Base-by-base conservation (phyloP, 2,797 vertebrate species). In the Mormyrus proboscirostris region DNA sequence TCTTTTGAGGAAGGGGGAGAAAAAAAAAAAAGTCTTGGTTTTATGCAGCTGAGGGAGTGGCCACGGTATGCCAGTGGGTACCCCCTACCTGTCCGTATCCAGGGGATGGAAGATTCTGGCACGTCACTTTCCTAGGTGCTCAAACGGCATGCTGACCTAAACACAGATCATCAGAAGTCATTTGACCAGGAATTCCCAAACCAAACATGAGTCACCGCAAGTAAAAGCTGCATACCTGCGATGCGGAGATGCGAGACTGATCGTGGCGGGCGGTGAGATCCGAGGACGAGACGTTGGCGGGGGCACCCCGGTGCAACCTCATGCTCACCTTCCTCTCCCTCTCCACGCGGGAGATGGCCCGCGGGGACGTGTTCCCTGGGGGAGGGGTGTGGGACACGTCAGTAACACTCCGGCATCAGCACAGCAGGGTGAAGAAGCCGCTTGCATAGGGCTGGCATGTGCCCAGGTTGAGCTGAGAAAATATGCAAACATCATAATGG, bases 111-210 rank as follows among this genome's bases (percentile, higher is more conserved):
- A 92, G 88, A 85, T 88, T 86, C 87, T 59, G 51, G 91, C 49
- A 12, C 29, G 94, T 99, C 97, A 99, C 95, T 99, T 99, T 93
- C 98, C 98, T 94, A 99, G 97, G 93, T 99, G 98, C 95, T 99
- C 98, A 96, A 99, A 99, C 90, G 98, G 98, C 96, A 99, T 97
- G 92, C 97, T 99, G 95, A 98, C 98, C 98, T 99, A 92, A 19
- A 92, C 89, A 88, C 44, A 69, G 19, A 57, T 47, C 82, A 2
- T 14, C 47, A 25, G 65, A 29, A 50, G 59, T 14, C 14, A 55
- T 57, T 41, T 50, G 16, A 10, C 47, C 10, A 5, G 38, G 38
- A 22, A 7, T n/a, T 16, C 76, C 49, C n/a, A 84, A n/a, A 22
- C 1, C 76, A 50, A 50, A 49, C 4, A n/a, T 2, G 22, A 50